Base-by-base conservation (phyloP, 2,797 vertebrate genomes). In the Emydoidea blandingii region DNA sequence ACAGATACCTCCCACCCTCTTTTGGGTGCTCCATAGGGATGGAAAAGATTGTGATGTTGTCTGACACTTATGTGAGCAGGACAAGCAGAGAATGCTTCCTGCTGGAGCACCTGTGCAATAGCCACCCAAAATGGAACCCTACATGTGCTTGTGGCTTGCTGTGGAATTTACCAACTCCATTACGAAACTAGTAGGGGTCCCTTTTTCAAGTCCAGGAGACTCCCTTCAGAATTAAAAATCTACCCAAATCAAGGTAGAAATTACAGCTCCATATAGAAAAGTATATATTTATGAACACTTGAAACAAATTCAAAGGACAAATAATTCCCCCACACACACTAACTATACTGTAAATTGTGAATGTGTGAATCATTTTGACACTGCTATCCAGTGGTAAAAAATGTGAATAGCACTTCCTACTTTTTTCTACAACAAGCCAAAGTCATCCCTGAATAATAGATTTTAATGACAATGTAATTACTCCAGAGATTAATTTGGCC, bases 381-480 rank as follows among this genome's bases (percentile, higher is more conserved):
- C 94, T 95, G 65, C 50, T 74, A 91, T 50, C 79, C 49, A 52
- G n/a, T 86, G 62, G 15, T 50, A 50, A 15, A 50, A 50, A 50
- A 50, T 50, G 50, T 50, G 44, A 78, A 49, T 78, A 49, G 15
- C 74, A 78, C 25, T 92, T 97, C 92, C 72, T 95, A n/a, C 85
- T 83, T 92, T 92, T 89, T 44, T 47, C 62, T 85, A 41, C 52
- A 79, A 78, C 0, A 93, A 92, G 92, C 23, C 85, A 96, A 72
- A 95, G 89, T 92, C 90, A 91, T 94, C 94, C 91, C 79, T 93
- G 57, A 92, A 93, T 95, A 94, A 94, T 44, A 90, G 57, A 93
- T 85, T 47, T 88, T 83, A 95, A 93, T 89, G 90, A 21, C 37
- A 9, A 2, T 91, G 87, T 92, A 94, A 96, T 92, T 95, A 94